Percentiles rank a stretch among this genome's conserved stretches.
These are phyloP conservation scores for Eupithecia centaureata DNA, from an alignment of 2,888 invertebrate genomes.

Conservation along the genomic window DNA sequence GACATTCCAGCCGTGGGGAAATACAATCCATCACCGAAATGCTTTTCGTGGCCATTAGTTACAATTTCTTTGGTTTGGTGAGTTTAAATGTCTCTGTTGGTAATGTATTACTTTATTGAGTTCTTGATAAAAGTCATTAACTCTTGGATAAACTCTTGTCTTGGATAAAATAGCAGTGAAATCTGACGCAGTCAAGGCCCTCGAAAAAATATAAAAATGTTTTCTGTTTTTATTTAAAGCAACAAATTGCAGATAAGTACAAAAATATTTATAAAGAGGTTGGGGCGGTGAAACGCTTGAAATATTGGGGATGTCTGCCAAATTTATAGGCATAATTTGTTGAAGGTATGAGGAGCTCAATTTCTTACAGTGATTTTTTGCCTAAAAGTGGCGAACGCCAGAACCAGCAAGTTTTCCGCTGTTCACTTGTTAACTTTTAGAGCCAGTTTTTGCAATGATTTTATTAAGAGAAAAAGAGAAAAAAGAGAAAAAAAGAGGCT, in stretches of 20 bases:
- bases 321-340: slow-evolving; percentile 82
- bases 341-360: slow-evolving; percentile 71
- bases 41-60: slow-evolving; percentile 52
- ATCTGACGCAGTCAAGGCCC: neutral
- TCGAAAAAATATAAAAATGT: neutral
- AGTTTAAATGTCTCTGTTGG: slow-evolving; percentile 8
- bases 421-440: neutral
- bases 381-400: slow-evolving; percentile 51
- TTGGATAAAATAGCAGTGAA: neutral
- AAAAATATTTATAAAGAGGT: slow-evolving; percentile 75
- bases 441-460: neutral
- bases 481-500: neutral
- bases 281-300: slow-evolving; percentile 77
- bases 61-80: slow-evolving; percentile 50
- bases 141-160: too few relatives aligned
- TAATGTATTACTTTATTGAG: slow-evolving; percentile 6
- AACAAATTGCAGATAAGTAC: slow-evolving; percentile 26
- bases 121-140: neutral
- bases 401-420: slow-evolving; percentile 46
- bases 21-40: slow-evolving; percentile 59
- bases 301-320: slow-evolving; percentile 79
- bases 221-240: slow-evolving; percentile 1
- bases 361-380: slow-evolving; percentile 76
- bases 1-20: slow-evolving; percentile 54
- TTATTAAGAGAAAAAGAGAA: too few relatives aligned